A percentile compares a stretch with the other conserved stretches of the same genome.
Conservation (phyloP, 2,888 invertebrate genomes). For the Clusia tigrina region DNA sequence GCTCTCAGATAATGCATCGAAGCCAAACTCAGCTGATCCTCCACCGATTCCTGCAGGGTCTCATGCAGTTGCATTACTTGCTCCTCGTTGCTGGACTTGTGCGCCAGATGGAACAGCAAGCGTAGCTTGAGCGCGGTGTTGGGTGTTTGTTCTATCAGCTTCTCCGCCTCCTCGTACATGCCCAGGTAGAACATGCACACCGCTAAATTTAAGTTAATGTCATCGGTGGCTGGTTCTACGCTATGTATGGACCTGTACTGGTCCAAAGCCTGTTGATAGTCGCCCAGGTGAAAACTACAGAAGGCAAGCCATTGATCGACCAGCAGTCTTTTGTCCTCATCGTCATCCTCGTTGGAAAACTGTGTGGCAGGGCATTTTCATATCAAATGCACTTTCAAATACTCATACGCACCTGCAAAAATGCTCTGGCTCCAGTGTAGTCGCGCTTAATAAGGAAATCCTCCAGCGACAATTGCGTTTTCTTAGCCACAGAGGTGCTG, state of each 20-base stretch:
- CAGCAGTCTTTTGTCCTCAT: conserved; percentile 56
- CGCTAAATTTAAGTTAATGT: conserved; percentile 81
- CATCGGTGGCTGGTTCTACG: conserved; percentile 68
- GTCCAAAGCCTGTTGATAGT: conserved; percentile 83
- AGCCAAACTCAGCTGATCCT: conserved; percentile 94
- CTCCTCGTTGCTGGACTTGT: conserved; percentile 90
- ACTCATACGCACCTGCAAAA: conserved; percentile 82
- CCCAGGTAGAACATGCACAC: conserved; percentile 94
- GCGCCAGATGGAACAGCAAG: conserved; percentile 89
- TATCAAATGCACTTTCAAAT: neutral
- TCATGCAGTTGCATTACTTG: conserved; percentile 84
- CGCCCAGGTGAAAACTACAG: conserved; percentile 94
- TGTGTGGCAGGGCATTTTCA: conserved; percentile 29
- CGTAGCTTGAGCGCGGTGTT: conserved; percentile 76
- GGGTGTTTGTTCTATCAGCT: conserved; percentile 71
- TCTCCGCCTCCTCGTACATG: conserved; percentile 73
- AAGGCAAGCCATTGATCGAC: conserved; percentile 90
- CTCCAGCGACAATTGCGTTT: conserved; percentile 81
- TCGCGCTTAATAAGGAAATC: conserved; percentile 90
- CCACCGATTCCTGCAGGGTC: conserved; percentile 84
- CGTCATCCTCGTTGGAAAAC: conserved; percentile 50
- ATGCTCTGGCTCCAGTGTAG: conserved; percentile 92
- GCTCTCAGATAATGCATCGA: conserved; percentile 95
- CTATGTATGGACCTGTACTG: conserved; percentile 70
- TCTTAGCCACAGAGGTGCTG: conserved; percentile 56